Evolutionary conservation across 2,888 invertebrate genomes (phyloP).

Genomic region (Amphipyra tragopoginis): DNA sequence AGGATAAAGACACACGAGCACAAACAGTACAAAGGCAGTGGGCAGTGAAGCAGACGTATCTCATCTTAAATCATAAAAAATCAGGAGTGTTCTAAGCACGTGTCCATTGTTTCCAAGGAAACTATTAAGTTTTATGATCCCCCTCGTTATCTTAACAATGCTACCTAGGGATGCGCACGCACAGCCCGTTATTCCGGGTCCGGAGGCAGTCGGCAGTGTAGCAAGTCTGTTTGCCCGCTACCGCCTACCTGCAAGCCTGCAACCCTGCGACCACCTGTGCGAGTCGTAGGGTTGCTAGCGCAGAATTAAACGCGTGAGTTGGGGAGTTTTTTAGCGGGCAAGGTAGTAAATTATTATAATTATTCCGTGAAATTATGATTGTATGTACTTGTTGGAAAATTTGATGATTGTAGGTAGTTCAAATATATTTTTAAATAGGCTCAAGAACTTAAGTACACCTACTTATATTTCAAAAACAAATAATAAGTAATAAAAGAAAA

Average conservation of each 20-base stretch:
- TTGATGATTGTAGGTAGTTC: too few species aligned
- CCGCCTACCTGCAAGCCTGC: slow-evolving; percentile 64
- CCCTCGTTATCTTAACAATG: slow-evolving; percentile 30
- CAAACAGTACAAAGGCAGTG: too few species aligned
- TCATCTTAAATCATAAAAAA: neutral
- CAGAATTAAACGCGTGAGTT: slow-evolving; percentile 10
- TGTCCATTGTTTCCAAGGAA: slow-evolving; percentile 14
- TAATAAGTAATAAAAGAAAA: too few species aligned
- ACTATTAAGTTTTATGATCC: slow-evolving; percentile 30
- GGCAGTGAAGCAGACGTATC: neutral
- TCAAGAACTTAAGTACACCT: too few species aligned
- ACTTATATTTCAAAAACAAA: too few species aligned
- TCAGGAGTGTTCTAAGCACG: neutral
- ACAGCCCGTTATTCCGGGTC: slow-evolving; percentile 1
- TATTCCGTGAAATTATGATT: too few species aligned
- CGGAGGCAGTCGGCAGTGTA: slow-evolving; percentile 16
- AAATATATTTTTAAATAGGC: too few species aligned
- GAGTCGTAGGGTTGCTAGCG: slow-evolving; percentile 64
- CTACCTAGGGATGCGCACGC: slow-evolving; percentile 14
- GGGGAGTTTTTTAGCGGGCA: slow-evolving; percentile 30
- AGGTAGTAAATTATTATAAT: neutral
- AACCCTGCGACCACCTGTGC: slow-evolving; percentile 80
- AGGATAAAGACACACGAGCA: too few species aligned
- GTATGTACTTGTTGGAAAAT: too few species aligned
- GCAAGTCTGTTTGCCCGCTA: slow-evolving; percentile 55